phyloP scores from a whole-genome alignment of 2,797 vertebrate genomes.

The Peromyscus aztecus region DNA sequence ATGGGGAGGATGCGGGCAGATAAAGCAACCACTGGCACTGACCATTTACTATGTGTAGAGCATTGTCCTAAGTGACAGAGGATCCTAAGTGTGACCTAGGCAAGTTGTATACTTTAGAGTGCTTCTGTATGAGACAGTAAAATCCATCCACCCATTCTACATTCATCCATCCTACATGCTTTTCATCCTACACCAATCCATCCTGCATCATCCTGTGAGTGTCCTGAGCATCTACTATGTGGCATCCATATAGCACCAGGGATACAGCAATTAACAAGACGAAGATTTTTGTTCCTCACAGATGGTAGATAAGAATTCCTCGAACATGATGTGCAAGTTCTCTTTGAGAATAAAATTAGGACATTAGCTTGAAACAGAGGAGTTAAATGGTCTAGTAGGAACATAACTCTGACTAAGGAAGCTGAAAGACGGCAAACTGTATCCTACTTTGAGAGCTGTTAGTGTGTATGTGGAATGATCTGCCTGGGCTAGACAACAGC shows the following conservation, averaged over 20 bases:
- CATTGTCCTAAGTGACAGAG: not conserved
- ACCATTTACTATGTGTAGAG: not conserved
- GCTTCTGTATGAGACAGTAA: not conserved
- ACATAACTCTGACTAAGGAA: slow-evolving; percentile 4
- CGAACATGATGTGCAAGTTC: slow-evolving; percentile 39
- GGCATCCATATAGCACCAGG: not conserved
- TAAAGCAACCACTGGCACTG: not conserved
- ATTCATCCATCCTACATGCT: too few species aligned
- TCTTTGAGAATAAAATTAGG: slow-evolving; percentile 52
- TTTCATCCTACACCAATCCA: not conserved
- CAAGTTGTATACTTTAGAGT: not conserved
- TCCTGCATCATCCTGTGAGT: not conserved
- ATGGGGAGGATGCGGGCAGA: not conserved
- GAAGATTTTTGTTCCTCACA: not conserved
- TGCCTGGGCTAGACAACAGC: not conserved
- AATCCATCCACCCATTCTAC: not conserved
- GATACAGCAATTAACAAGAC: not conserved
- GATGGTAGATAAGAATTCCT: slow-evolving; percentile 15
- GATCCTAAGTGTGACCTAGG: not conserved
- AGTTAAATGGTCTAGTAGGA: not conserved
- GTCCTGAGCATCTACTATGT: not conserved
- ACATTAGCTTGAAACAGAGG: slow-evolving; percentile 41
- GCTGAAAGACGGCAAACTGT: slow-evolving; percentile 30
- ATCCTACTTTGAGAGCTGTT: not conserved
- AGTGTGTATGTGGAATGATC: not conserved